Conservation (phyloP, 2,113 vertebrate genomes). For the Monarcha castaneiventris region DNA sequence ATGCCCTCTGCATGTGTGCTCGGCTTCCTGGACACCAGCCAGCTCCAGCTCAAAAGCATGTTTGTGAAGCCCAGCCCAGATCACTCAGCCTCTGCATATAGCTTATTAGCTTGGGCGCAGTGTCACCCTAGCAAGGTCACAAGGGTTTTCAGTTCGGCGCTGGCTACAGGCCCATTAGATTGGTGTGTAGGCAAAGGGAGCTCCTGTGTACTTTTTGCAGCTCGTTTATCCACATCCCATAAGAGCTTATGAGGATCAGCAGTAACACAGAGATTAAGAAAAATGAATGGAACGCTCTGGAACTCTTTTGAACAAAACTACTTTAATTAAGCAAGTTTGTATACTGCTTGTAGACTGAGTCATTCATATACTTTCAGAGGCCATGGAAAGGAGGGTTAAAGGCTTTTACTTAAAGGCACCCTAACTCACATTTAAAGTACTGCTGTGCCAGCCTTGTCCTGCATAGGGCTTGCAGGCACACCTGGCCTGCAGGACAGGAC, state of each 20-base stretch:
- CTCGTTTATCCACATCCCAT: fast-evolving
- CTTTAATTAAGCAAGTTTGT: neutral
- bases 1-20: neutral
- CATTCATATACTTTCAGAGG: neutral
- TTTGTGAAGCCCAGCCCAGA: constrained; percentile 32
- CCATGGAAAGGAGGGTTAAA: neutral
- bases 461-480: neutral
- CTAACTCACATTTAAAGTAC: neutral
- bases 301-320: neutral
- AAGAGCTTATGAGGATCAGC: neutral
- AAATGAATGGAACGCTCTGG: neutral
- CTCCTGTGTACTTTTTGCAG: neutral
- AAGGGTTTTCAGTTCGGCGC: neutral
- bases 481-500: neutral
- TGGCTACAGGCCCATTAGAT: constrained; percentile 13
- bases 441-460: neutral
- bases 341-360: neutral
- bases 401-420: neutral
- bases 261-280: neutral
- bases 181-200: neutral
- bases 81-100: neutral
- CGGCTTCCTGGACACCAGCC: neutral
- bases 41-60: neutral
- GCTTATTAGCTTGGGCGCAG: neutral
- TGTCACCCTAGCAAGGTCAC: constrained; percentile 42